Evolutionary conservation across 37 sponge, comb jelly and placozoan genomes (phyloP).

Genomic region (Bolinopsis microptera): DNA sequence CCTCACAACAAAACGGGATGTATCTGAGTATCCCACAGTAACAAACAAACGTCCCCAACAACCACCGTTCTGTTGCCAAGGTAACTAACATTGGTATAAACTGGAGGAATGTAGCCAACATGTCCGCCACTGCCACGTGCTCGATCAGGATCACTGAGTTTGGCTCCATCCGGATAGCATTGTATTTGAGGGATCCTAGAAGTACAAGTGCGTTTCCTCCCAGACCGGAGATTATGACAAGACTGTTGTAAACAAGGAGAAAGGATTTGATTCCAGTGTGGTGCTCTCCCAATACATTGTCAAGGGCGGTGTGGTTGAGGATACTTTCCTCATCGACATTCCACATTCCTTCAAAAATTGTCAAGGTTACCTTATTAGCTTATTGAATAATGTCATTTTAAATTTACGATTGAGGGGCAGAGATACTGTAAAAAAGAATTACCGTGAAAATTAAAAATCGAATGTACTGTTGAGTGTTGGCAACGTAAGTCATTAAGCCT

Average conservation of each 20-base stretch:
- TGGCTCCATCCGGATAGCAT: neutral
- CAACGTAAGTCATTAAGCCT: too few relatives aligned
- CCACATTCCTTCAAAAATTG: too few relatives aligned
- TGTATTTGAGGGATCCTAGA: neutral
- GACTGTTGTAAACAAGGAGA: neutral
- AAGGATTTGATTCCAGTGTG: neutral
- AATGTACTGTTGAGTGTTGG: too few relatives aligned
- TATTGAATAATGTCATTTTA: too few relatives aligned
- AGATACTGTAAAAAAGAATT: too few relatives aligned
- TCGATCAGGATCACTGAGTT: neutral
- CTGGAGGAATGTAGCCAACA: neutral
- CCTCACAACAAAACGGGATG: neutral
- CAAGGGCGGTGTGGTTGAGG: neutral
- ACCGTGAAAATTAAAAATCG: too few relatives aligned
- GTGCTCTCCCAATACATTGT: neutral
- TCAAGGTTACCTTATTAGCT: too few relatives aligned
- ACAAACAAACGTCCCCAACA: neutral
- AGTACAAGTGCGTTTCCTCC: neutral
- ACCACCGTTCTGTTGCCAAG: neutral
- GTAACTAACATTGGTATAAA: neutral
- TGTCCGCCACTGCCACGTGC: neutral
- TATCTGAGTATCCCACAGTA: neutral
- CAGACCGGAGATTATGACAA: neutral
- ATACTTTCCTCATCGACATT: neutral
- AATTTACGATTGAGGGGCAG: too few relatives aligned